Conservation (phyloP, 30 jellyfish, hydroid and myxozoan genomes). For the Turritopsis dohrnii region DNA sequence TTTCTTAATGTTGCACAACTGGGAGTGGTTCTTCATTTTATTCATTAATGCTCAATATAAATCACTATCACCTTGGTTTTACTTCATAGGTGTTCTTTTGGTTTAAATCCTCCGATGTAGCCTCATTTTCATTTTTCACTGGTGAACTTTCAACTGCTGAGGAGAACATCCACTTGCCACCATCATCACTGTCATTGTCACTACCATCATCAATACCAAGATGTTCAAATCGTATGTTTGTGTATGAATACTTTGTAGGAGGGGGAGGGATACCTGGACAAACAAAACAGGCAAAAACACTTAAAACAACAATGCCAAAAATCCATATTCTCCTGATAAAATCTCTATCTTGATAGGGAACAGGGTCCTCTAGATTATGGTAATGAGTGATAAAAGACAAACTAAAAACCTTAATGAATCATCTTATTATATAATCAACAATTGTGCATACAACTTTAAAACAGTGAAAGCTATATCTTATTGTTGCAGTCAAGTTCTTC, state of each 20-base stretch:
- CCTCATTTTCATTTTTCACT: neutral
- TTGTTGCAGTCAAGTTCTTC: no score
- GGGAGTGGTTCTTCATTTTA: no score
- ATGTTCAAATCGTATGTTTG: neutral
- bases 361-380: no score
- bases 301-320: no score
- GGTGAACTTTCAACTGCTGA: neutral
- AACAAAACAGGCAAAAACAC: neutral
- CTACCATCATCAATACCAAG: neutral
- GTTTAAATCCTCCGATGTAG: neutral
- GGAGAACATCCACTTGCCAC: constrained; percentile 19
- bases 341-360: no score
- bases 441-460: no score
- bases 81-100: neutral
- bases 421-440: no score
- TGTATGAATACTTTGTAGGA: constrained; percentile 18
- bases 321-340: no score
- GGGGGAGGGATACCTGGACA: constrained; percentile 30
- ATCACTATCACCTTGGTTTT: neutral
- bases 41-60: neutral
- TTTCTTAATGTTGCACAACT: neutral
- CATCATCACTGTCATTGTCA: constrained; percentile 19
- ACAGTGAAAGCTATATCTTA: no score
- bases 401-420: no score
- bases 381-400: no score